These are phyloP conservation scores for Podargus strigoides DNA, from an alignment of 2,797 vertebrate species.

Conservation along the genomic window DNA sequence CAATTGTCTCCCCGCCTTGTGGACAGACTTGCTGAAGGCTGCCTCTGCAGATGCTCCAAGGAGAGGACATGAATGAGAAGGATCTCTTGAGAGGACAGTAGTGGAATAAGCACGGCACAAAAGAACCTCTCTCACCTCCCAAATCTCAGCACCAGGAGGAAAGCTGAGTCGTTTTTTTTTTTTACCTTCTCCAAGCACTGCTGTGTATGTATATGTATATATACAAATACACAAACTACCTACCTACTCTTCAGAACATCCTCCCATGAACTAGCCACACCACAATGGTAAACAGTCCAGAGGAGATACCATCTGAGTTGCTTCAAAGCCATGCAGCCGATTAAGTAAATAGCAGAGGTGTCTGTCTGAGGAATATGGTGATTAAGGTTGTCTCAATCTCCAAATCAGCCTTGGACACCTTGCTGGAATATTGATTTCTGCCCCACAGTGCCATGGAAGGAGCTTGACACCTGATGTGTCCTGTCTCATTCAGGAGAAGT, in stretches of 20 bases:
- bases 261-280: background rate
- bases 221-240: background rate
- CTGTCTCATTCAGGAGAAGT: background rate
- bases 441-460: background rate
- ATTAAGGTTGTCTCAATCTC: constrained; percentile 12
- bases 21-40: background rate
- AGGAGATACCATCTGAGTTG: constrained; percentile 30
- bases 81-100: background rate
- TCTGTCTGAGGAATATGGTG: constrained; percentile 54
- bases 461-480: background rate
- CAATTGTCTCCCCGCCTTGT: fast-evolving
- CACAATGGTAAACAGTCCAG: background rate
- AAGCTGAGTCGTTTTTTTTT: background rate
- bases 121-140: background rate
- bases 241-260: background rate
- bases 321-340: background rate
- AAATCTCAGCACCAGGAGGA: background rate
- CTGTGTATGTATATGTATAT: background rate
- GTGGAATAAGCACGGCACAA: background rate
- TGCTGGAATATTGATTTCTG: background rate
- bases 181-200: background rate
- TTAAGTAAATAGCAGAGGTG: constrained; percentile 14
- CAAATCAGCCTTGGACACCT: background rate
- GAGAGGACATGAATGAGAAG: background rate
- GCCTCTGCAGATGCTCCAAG: background rate